Base-by-base conservation (phyloP, 2,797 vertebrate genomes). In the Myripristis murdjan region DNA sequence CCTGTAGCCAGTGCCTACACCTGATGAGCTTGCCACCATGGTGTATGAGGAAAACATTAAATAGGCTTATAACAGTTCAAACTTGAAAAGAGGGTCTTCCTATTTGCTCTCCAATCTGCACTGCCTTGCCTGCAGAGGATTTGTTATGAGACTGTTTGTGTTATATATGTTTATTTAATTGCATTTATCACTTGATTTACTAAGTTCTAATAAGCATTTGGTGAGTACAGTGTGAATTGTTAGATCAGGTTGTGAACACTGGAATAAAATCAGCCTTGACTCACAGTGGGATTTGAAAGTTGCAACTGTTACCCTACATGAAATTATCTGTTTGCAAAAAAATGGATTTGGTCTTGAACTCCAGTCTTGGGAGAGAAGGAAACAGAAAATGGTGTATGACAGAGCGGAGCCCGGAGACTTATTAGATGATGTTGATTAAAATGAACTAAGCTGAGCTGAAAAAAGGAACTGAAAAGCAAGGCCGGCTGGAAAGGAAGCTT, bases 391-490 rank as follows among this genome's bases (percentile, higher is more conserved):
- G 47, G 20, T 76, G 53, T 62, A 31, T 73, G 61, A 57, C 75
- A 78, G 71, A 73, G 48, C 15, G 24, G n/a, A 28, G 9, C 7
- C 64, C 52, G 48, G 56, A 77, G 69, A 76, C 73, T 62, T 70
- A 65, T 76, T 70, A 78, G 23, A 59, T 75, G 64, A 75, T 63
- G 57, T 56, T 72, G 61, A 82, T 79, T 74, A 70, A 72, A 69
- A 63, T 57, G 24, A 75, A 67, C 71, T 47, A 70, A 75, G 79
- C 24, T 56, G 31, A 5, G 28, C 64, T 73, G 35, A 80, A 51
- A 68, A 56, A 79, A 44, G 31, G 64, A 28, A 57, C 28, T 54
- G 15, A 77, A 72, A 64, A 65, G 0, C 46, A 1, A 57, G 37
- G 51, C 47, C 22, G 1, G 9, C n/a, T 60, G 39, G 35, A 57